These are phyloP conservation scores for Drosophila lacteicornis DNA, from an alignment of 1,140 invertebrate genomes.

Conservation along the genomic window DNA sequence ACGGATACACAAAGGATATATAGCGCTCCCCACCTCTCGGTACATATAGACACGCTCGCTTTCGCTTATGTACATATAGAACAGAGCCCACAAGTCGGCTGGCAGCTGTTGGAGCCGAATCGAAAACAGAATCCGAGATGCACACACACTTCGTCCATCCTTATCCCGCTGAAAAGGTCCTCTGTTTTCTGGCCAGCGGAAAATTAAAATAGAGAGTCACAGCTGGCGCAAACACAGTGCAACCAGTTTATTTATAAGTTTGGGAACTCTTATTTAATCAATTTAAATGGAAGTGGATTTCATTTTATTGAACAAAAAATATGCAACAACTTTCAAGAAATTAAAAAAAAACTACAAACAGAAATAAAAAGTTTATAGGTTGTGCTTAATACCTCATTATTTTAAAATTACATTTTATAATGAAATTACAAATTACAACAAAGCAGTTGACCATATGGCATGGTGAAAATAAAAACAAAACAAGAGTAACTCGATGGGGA, in stretches of 20 bases:
- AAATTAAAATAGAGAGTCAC: not conserved
- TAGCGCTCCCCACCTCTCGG: not conserved
- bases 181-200: conserved; percentile 1
- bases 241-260: not conserved
- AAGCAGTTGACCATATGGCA: not conserved
- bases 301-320: too few species aligned
- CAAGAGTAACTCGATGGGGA: too few species aligned
- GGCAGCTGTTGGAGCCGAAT: conserved; percentile 49
- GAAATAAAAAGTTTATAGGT: not conserved
- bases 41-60: conserved; percentile 5
- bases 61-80: conserved; percentile 15
- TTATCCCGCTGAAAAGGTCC: conserved; percentile 12
- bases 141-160: conserved; percentile 18
- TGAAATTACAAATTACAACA: not conserved
- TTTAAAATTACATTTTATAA: not conserved
- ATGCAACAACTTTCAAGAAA: too few species aligned
- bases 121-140: conserved; percentile 27
- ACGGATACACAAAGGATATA: conserved; percentile 21
- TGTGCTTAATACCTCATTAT: not conserved
- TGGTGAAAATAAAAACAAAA: not conserved
- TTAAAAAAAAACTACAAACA: not conserved
- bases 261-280: not conserved
- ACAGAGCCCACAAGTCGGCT: conserved; percentile 29
- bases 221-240: conserved; percentile 3
- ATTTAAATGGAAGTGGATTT: not conserved